Base-by-base conservation (phyloP, 2,797 vertebrate species). In the Silurus lanzhouensis region DNA sequence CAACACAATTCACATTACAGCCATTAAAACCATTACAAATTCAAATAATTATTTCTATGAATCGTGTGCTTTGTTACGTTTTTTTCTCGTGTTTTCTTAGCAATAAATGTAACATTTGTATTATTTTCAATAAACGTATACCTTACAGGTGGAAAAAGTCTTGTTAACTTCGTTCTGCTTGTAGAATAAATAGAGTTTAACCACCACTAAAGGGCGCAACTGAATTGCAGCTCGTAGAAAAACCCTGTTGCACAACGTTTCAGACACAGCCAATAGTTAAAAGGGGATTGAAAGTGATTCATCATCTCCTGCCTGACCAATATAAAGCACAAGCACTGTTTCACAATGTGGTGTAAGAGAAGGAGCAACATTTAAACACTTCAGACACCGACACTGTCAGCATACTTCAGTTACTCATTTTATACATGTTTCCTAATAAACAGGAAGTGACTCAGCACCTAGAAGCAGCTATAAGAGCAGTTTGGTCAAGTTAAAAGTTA, bases 371-470 rank as follows among this genome's bases (percentile, higher is more conserved):
- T 15, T 38, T 9, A 38, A 5, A 57, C 3, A 31, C 25, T 20
- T 6, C 57, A 60, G 48, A 52, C 48, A 52, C 48, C 10, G 17
- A 60, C 3, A n/a, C 15, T 15, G 15, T 31, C 48, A 19, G 52
- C 8, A 27, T 38, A 60, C 31, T 60, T 13, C 12, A 38, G 25
- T 20, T 38, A 52, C 6, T 57, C n/a, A 57, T 76, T 57, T 76
- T 17, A 0, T 60, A 77, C 75, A 60, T 8, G 3, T 38, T 60
- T 38, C 8, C 9, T 31, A 38, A 60, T 31, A 7, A 38, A 77
- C 75, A 60, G 75, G 55, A 78, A 61, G 76, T 78, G 76, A 77
- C 75, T 77, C 75, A 60, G 75, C 27, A 38, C 55, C 57, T 20
- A 10, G 9, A 12, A 20, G 75, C 10, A 76, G 25, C 17, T 58